A percentile compares a stretch with the other conserved stretches of the same genome.
Conservation (phyloP, 2,888 invertebrate species). For the Erebia aethiops region DNA sequence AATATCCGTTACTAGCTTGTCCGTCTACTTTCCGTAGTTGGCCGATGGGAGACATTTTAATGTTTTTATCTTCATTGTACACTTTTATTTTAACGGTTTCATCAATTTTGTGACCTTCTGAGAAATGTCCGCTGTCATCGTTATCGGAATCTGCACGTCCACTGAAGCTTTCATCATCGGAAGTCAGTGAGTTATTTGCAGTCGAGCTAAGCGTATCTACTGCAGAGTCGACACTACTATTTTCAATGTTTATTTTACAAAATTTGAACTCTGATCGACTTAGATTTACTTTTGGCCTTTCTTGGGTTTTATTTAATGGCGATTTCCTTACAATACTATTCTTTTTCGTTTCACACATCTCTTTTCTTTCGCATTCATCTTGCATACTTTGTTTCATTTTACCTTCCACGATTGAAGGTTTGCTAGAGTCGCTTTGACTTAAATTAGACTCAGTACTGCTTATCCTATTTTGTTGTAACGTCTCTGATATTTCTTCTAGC, state of each 20-base stretch:
- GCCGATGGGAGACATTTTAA: slow-evolving; percentile 72
- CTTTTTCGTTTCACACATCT: slow-evolving; percentile 73
- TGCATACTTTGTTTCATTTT: slow-evolving; percentile 77
- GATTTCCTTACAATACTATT: slow-evolving; percentile 81
- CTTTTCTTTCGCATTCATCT: slow-evolving; percentile 73
- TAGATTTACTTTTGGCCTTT: slow-evolving; percentile 86
- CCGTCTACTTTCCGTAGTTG: slow-evolving; percentile 75
- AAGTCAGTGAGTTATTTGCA: slow-evolving; percentile 76
- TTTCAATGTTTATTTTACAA: slow-evolving; percentile 80
- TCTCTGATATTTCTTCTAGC: slow-evolving; percentile 89
- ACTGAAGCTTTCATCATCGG: slow-evolving; percentile 79
- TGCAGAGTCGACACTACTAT: slow-evolving; percentile 77
- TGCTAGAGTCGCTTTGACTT: slow-evolving; percentile 60
- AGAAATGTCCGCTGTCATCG: slow-evolving; percentile 81
- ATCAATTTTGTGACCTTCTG: slow-evolving; percentile 74
- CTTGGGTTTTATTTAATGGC: slow-evolving; percentile 86
- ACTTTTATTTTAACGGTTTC: slow-evolving; percentile 80
- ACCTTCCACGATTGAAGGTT: slow-evolving; percentile 74
- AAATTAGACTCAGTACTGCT: slow-evolving; percentile 63
- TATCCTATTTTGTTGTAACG: slow-evolving; percentile 86
- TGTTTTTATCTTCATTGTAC: slow-evolving; percentile 76
- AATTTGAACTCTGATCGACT: slow-evolving; percentile 79
- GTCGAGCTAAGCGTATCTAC: slow-evolving; percentile 83
- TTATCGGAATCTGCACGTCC: slow-evolving; percentile 84
- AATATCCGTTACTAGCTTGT: slow-evolving; percentile 70